Evolutionary conservation across 37 sponge, comb jelly and placozoan genomes (phyloP), one percentile per base, ranked within the genome.

Genomic region (Lycopodina hypogea): DNA sequence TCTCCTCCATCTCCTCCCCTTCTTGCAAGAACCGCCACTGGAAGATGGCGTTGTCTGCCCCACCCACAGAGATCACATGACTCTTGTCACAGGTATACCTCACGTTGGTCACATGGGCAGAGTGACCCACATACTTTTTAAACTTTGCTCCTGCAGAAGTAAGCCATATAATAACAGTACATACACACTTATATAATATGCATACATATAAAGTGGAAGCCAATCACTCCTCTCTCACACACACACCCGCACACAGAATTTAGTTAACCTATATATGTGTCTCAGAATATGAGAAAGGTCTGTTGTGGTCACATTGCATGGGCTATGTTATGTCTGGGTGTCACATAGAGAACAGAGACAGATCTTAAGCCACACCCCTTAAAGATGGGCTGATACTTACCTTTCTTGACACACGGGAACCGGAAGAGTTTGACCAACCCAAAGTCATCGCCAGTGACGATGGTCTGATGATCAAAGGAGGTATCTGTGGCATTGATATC

Each of bases 31-130:
- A 87, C 45, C 74, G 72, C 99, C 99, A 97, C 80, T 93, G 99
- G 81, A 97, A 97, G 24, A 95, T 77, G 57, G 89, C 91, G 67
- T 97, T 93, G 51, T 97, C 99, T 28, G 83, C 96, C 26, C 99
- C 99, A 12, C 99, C 99, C 68, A 91, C 69, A 66, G 96, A 89
- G 51, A 97, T 83, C 57, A 95, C 84, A 56, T 77, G 83, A 68
- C 69, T 71, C 69, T 90, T 81, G 83, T 86, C 81, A 56, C 51
- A 74, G 26, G 79, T 71, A 81, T 95, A 97, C 24, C 96, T 71
- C 18, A 97, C 99, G 85, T 95, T 95, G 28, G 99, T 97, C 68
- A 97, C 99, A 68, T 97, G 99, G 77, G 96, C 96, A 23, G 96
- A 92, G 74, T 97, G 99, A 9, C 99, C 99, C 50, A 93, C 78